Evolutionary conservation across 1,140 invertebrate species (phyloP), one percentile per base, ranked within the genome.

Genomic region (Ylistrum balloti): DNA sequence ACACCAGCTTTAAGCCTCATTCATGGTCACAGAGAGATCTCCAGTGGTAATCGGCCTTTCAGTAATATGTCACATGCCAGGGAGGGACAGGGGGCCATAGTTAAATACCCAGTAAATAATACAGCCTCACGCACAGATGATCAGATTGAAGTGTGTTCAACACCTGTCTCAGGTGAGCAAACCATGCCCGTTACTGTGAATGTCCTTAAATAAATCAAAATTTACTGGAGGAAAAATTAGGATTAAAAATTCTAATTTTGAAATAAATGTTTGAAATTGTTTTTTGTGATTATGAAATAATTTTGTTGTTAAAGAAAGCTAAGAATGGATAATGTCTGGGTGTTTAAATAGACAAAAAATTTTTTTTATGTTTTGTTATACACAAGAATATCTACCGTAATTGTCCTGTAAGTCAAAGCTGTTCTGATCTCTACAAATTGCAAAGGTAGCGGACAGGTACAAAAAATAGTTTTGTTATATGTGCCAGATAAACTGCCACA

Each of bases 91-190:
- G 20, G 17, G 20, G 41, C 9, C 35, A 7, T 74, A 74, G n/a
- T 74, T 74, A 74, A 74, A 74, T 74, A n/a, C 56, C 56, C n/a
- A 28, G 56, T 74, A 74, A 74, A 74, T 74, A 74, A 74, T 45
- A 45, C 41, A 45, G 1, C 17, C 9, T 74, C 56, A 74, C 56
- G 5, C 22, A 74, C n/a, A 74, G 56, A 74, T 74, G n/a, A 74
- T 74, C 56, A 74, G 56, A 74, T 74, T 74, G 1, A n/a, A 74
- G 56, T 17, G 1, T n/a, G 28, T 74, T 74, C 56, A 74, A 74
- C 56, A 74, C 56, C 56, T 74, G 56, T 74, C 56, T 74, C 56
- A 5, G 0, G 56, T 74, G 56, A 28, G 17, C 1, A 45, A 17
- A 45, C 41, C 41, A 45, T 45, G 41, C 9, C 56, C 56, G 17